phyloP scores from a whole-genome alignment of 2,113 vertebrate genomes.

The Aptenodytes forsteri region DNA sequence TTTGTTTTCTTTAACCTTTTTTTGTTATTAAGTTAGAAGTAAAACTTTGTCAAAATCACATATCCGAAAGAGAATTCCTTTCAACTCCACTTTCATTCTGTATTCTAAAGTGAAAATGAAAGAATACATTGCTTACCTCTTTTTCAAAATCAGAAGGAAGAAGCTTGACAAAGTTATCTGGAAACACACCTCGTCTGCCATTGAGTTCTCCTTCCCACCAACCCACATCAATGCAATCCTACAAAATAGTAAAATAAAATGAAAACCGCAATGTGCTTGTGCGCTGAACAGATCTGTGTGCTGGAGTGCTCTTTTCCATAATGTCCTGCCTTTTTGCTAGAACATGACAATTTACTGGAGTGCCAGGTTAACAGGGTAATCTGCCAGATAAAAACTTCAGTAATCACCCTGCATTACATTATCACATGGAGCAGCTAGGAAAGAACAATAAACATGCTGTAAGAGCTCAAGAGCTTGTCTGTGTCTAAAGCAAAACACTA shows the following conservation, averaged over 20 bases:
- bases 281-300: not conserved
- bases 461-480: not conserved
- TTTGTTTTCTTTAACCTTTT: not conserved
- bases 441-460: not conserved
- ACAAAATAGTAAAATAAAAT: conserved; percentile 16
- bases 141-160: conserved; percentile 91
- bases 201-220: conserved; percentile 98
- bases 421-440: not conserved
- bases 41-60: not conserved
- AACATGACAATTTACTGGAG: not conserved
- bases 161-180: conserved; percentile 97
- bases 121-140: conserved; percentile 77
- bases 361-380: not conserved
- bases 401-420: not conserved
- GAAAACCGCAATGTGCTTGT: not conserved
- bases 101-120: not conserved
- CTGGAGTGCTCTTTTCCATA: not conserved
- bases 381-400: not conserved
- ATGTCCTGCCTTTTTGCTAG: not conserved
- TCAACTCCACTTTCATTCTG: not conserved
- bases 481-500: not conserved
- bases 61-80: not conserved
- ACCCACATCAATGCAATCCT: conserved; percentile 95
- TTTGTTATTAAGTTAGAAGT: not conserved
- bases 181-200: conserved; percentile 91